Base-by-base conservation (phyloP, 1,140 invertebrate genomes). In the Brachystomella parvula region DNA sequence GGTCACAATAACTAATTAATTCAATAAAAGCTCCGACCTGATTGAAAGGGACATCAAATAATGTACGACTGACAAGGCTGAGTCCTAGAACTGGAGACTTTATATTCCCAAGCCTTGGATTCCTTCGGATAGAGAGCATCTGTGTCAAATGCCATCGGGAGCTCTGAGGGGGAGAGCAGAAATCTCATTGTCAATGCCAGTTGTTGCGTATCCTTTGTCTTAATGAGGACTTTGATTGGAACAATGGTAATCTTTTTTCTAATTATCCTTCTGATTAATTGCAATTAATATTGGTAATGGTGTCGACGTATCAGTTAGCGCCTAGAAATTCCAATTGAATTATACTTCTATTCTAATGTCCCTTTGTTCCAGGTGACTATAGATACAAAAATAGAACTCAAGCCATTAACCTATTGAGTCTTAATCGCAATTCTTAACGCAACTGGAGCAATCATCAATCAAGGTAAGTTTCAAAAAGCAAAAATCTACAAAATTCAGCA, bases 251-350 rank as follows among this genome's bases (percentile, higher is more conserved):
- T 57, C 28, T 24, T n/a, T 15, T 9, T 6, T 24, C 21, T 57
- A 9, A 57, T 60, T 60, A 15, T 24, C 9, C 21, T 60, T 31
- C 17, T 12, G 58, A 60, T 60, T 60, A 31, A 31, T 60, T 60
- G 29, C 28, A 60, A 60, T 60, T 30, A 60, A 31, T 60, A 31
- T 28, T 31, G 6, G 3, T 31, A 60, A 60, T 60, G 21, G 28
- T 60, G 39, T 15, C 39, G 12, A 47, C 39, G 12, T 47, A 47
- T 31, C 58, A 60, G 49, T 53, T 53, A 53, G 21, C 24, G 24
- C 49, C 49, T 53, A 6, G 49, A 26, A 53, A 15, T 53, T 24
- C 49, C 49, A 12, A 17, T 53, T 6, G 12, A 19, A 17, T 53
- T 19, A 53, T 15, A 17, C 12, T 9, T 44, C 9, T 6, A 12